Evolutionary conservation across 2,888 invertebrate genomes (phyloP), one percentile per base, ranked within the genome.

Genomic region (Hesperia comma): DNA sequence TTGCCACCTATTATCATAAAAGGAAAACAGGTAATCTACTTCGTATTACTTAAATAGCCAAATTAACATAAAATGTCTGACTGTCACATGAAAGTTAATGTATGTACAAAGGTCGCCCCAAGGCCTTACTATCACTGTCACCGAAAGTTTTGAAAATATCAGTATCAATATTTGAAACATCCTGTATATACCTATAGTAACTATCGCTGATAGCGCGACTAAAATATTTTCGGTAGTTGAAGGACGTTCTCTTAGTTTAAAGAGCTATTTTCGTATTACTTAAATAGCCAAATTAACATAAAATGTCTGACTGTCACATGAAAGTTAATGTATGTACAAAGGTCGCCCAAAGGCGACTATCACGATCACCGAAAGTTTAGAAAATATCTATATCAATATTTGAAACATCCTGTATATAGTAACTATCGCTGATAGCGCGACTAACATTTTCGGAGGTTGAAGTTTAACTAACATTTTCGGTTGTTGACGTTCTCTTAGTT

Each of bases 81-180:
- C 12, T 21, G 21, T 51, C 51, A 51, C 12, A 12, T 21, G 15
- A 17, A 21, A 51, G 19, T 51, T 51, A 1, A 19, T 21, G 21
- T 21, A 5, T 5, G 14, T 21, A 14, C n/a, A 21, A 51, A 51
- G 51, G 19, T 51, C 51, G 21, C 14, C 51, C 21, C 2, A 5
- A 21, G 12, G 12, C 5, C 21, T 21, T 14, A 6, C 15, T 8
- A 14, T 51, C 51, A 51, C 3, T 51, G 8, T 21, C 12, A 21
- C 14, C 21, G 21, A 14, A 49, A 19, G 12, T 49, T 49, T 2
- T n/a, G 10, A 49, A 49, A 49, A 12, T 12, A 12, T 49, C 12
- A 0, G 12, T 60, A 49, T 60, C 60, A 46, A 49, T 33, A 49
- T 60, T 46, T 14, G 46, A 60, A 60, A n/a, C 60, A 60, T 60